Percentiles rank a stretch among this genome's conserved stretches.
phyloP scores from a whole-genome alignment of 2,888 invertebrate genomes.

The Macroteleia sp. region DNA sequence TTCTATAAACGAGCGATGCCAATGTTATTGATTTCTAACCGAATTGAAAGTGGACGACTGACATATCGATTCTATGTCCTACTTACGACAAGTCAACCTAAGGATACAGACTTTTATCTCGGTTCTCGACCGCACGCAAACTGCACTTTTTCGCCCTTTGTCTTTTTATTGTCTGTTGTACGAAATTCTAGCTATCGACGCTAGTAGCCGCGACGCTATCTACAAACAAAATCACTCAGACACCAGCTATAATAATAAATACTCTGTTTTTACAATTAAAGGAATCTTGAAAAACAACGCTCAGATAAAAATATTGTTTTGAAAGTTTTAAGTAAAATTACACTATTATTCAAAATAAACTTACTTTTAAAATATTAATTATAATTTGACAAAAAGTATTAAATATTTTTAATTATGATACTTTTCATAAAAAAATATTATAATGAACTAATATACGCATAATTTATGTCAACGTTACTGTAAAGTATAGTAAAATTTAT shows the following conservation, averaged over 20 bases:
- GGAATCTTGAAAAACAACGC: constrained; percentile 2
- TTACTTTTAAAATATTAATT: too few relatives aligned
- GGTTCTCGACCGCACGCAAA: constrained; percentile 58
- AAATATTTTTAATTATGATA: too few relatives aligned
- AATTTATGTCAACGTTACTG: too few relatives aligned
- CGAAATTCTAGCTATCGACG: constrained; percentile 12
- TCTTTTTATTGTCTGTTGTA: constrained; percentile 27
- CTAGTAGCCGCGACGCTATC: too few relatives aligned
- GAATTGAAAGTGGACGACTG: constrained; percentile 78
- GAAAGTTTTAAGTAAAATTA: too few relatives aligned
- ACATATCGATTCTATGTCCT: constrained; percentile 79
- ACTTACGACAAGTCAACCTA: constrained; percentile 74
- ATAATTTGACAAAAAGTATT: too few relatives aligned
- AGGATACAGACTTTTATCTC: constrained; percentile 68
- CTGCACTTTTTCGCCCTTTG: constrained; percentile 31
- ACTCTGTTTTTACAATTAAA: constrained; percentile 9
- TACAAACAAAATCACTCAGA: constrained; percentile 21
- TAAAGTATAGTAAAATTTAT: too few relatives aligned
- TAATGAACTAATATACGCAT: too few relatives aligned
- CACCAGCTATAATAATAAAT: constrained; percentile 10
- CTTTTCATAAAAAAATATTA: too few relatives aligned
- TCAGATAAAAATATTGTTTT: too few relatives aligned
- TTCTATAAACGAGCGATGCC: not conserved
- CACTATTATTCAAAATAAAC: too few relatives aligned
- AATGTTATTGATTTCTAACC: constrained; percentile 60